Conservation (phyloP, 2,888 invertebrate species). For the Callyntrura guangdongensis region DNA sequence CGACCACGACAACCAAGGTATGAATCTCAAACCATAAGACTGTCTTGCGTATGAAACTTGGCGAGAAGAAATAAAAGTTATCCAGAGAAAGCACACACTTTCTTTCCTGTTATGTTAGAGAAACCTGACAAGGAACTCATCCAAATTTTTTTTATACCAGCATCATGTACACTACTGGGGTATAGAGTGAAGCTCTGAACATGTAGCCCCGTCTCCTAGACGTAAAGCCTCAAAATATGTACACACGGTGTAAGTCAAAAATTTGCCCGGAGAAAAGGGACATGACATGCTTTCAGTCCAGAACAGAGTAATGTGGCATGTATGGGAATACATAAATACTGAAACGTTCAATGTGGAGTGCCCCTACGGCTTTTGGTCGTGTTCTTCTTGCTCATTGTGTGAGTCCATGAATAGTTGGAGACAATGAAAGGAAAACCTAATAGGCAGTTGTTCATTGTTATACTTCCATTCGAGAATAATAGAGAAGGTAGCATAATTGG, state of each 20-base stretch:
- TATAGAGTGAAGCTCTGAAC: too few species aligned
- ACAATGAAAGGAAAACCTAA: slow-evolving; percentile 74
- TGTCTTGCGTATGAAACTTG: slow-evolving; percentile 11
- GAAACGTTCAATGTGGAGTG: slow-evolving; percentile 43
- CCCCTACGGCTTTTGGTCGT: slow-evolving; percentile 61
- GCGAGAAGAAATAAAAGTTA: slow-evolving; percentile 10
- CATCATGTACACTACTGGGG: neutral
- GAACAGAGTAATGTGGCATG: neutral
- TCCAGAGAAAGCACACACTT: neutral
- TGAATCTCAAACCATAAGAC: neutral
- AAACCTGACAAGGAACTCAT: slow-evolving; percentile 27
- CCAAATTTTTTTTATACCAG: slow-evolving; percentile 9
- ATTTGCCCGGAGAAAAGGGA: slow-evolving; percentile 41
- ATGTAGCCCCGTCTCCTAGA: neutral
- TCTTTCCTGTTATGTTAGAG: slow-evolving; percentile 21
- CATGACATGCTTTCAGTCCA: slow-evolving; percentile 51
- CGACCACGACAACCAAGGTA: slow-evolving; percentile 3
- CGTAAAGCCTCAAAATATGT: neutral
- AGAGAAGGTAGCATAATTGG: slow-evolving; percentile 71
- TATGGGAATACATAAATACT: slow-evolving; percentile 35
- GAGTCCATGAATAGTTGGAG: slow-evolving; percentile 53
- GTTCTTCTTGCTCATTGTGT: slow-evolving; percentile 61
- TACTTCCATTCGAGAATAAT: slow-evolving; percentile 63
- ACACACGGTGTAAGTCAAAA: slow-evolving; percentile 1
- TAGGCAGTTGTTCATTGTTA: slow-evolving; percentile 72